These are phyloP conservation scores for Parelbella ahira DNA, from an alignment of 2,888 invertebrate genomes.

Conservation along the genomic window DNA sequence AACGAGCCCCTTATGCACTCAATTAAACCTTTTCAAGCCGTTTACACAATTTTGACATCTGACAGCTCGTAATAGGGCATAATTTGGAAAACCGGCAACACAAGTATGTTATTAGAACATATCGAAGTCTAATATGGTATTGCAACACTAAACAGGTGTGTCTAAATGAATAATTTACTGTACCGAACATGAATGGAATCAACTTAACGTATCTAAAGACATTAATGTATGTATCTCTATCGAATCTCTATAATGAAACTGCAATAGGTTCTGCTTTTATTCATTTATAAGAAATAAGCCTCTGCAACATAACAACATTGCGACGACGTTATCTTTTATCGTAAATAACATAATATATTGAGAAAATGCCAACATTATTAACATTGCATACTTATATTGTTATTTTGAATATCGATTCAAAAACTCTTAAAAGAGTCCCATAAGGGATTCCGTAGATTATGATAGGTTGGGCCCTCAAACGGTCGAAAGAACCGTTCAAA, in stretches of 20 bases:
- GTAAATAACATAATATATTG: no score
- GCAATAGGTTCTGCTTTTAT: slow-evolving; percentile 3
- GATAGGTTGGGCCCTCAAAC: no score
- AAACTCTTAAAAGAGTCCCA: no score
- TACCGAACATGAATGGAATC: slow-evolving; percentile 20
- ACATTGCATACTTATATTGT: no score
- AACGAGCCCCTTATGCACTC: slow-evolving; percentile 1
- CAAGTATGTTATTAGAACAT: slow-evolving; percentile 8
- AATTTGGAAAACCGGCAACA: neutral
- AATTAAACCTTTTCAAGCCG: neutral
- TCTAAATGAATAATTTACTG: slow-evolving; percentile 19
- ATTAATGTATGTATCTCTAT: slow-evolving; percentile 21
- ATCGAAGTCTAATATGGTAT: slow-evolving; percentile 10
- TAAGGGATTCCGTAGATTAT: no score
- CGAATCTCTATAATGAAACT: slow-evolving; percentile 20
- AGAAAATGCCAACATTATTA: no score
- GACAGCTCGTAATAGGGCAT: slow-evolving; percentile 8
- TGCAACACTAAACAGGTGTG: slow-evolving; percentile 21
- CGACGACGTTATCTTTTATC: no score
- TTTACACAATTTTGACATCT: slow-evolving; percentile 7
- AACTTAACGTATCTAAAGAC: slow-evolving; percentile 21
- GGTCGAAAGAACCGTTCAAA: no score
- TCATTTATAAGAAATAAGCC: neutral
- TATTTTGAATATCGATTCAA: no score
- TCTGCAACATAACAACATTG: neutral